These are phyloP conservation scores for Tretioscincus oriximinensis DNA, from an alignment of 2,113 vertebrate species.

Conservation along the genomic window DNA sequence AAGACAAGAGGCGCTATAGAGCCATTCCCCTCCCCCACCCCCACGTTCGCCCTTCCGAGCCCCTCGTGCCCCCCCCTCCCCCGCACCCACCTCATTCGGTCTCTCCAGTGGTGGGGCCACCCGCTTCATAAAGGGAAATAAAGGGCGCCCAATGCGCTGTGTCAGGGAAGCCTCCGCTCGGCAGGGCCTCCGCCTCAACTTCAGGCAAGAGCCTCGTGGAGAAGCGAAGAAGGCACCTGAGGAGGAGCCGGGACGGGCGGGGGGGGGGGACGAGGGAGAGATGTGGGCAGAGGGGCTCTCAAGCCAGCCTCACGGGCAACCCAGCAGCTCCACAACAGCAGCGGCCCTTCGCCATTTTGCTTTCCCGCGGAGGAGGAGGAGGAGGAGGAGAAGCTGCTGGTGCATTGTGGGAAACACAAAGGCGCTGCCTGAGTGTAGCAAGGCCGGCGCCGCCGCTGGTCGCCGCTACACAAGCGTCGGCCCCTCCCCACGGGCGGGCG, in stretches of 20 bases:
- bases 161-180: neutral
- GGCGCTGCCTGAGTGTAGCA: neutral
- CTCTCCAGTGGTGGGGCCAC: conserved; percentile 76
- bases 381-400: conserved; percentile 52
- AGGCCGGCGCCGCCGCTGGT: neutral
- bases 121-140: conserved; percentile 67
- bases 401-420: conserved; percentile 85
- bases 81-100: conserved; percentile 84
- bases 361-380: conserved; percentile 89
- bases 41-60: neutral
- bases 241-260: neutral
- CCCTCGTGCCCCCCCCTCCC: neutral
- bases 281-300: conserved; percentile 1
- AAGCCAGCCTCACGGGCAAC: conserved; percentile 42
- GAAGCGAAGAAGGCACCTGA: neutral
- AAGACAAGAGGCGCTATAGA: neutral
- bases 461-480: neutral
- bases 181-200: conserved; percentile 12
- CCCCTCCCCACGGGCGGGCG: neutral
- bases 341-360: conserved; percentile 87
- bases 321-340: conserved; percentile 48
- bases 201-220: neutral
- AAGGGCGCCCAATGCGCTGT: conserved; percentile 19
- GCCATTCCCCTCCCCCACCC: neutral
- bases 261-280: neutral